Base-by-base conservation (phyloP, 2,888 invertebrate species). In the Pediacus dermestoides region DNA sequence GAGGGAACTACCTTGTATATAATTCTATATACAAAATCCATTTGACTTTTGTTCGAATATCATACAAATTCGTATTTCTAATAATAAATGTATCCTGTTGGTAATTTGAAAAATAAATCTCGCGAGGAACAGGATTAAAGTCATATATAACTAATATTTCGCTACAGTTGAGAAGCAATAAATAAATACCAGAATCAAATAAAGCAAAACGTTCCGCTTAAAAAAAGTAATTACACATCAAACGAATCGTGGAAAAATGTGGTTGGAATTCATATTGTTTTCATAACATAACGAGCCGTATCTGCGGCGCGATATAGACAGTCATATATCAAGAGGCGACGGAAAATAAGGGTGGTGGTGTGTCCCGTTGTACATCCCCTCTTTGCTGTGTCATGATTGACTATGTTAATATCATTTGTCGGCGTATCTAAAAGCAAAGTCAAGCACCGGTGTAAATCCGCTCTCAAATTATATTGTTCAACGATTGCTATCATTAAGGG, bases 191-290 rank as follows among this genome's bases (percentile, higher is more conserved):
- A 50, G 57, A 62, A 63, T 63, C 60, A 63, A 63, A 64, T 64
- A 63, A 64, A 63, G 62, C 61, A 55, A 52, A 48, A 14, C 12
- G 9, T 10, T 23, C 23, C 23, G 55, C 50, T 58, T 55, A 60
- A 67, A 66, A n/a, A 67, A 66, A 64, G 68, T 67, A 69, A 69
- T 69, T 69, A 68, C 67, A 68, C 67, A 66, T 68, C 68, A 68
- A 69, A 68, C 68, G 64, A 56, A 61, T 63, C 56, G 61, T 52
- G 59, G 63, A 68, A 68, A 68, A 68, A 68, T 68, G 67, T 64
- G 68, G 63, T 65, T 46, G 68, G 69, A 69, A 69, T 69, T 69
- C 69, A 69, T 69, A 69, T 69, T 69, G 68, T 68, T 69, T 68
- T 68, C 68, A 67, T 67, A 66, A 64, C 66, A 55, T 63, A 60